Evolutionary conservation across 1,140 invertebrate genomes (phyloP).

Genomic region (Halotydeus destructor): DNA sequence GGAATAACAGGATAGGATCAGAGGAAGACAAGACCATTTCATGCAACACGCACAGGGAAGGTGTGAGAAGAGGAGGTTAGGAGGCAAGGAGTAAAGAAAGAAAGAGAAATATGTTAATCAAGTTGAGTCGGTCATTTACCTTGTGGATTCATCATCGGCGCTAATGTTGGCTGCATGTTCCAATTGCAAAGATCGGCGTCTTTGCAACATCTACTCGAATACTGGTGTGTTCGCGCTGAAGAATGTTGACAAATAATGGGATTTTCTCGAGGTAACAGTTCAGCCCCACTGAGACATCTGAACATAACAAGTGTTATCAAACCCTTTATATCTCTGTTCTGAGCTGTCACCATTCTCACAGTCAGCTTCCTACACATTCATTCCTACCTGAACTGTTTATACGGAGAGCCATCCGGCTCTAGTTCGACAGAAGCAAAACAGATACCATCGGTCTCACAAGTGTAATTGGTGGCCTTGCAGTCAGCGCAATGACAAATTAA

Average conservation of each 20-base stretch:
- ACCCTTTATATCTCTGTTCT: no score
- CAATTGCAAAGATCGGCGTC: constrained; percentile 43
- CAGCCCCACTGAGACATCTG: constrained; percentile 43
- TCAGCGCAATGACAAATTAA: neutral
- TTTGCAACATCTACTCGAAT: constrained; percentile 38
- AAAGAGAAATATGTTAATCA: constrained; percentile 13
- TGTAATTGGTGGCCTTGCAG: constrained; percentile 36
- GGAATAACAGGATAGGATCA: no score
- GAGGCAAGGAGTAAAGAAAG: constrained; percentile 15
- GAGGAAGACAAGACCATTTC: no score
- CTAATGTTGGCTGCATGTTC: constrained; percentile 28
- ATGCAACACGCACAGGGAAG: no score
- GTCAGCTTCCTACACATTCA: neutral
- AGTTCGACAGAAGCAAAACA: constrained; percentile 56
- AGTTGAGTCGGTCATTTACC: constrained; percentile 18
- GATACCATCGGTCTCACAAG: constrained; percentile 65
- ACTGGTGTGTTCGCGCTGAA: constrained; percentile 25
- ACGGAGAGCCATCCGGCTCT: constrained; percentile 28
- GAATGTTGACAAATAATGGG: constrained; percentile 39
- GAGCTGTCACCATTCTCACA: no score
- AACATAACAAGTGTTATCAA: neutral
- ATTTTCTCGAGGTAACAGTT: constrained; percentile 47
- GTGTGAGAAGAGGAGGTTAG: no score
- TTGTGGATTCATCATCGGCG: constrained; percentile 18
- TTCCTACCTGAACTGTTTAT: neutral